Evolutionary conservation across 2,888 invertebrate species (phyloP).

Genomic region (Drosophila borborema): DNA sequence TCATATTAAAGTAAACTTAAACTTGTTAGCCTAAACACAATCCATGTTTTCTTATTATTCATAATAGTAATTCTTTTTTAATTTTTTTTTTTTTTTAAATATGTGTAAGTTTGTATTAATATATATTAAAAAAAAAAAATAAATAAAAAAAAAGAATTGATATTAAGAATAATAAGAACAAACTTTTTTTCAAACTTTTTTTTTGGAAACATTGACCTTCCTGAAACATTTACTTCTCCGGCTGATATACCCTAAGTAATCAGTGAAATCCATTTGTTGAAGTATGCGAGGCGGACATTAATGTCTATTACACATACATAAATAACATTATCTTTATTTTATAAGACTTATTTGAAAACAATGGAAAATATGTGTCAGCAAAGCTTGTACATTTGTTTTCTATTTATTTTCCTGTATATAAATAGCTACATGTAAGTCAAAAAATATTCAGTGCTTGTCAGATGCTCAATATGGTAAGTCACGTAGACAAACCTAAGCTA

Average conservation of each 20-base stretch:
- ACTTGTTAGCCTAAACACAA: too few relatives aligned
- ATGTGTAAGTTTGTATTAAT: too few relatives aligned
- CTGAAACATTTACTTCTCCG: background rate
- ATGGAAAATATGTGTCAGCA: background rate
- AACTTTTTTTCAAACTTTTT: too few relatives aligned
- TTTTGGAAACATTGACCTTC: background rate
- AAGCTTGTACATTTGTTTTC: background rate
- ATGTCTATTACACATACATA: background rate
- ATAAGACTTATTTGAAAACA: background rate
- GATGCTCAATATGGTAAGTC: background rate
- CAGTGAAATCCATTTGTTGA: background rate
- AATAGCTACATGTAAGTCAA: background rate
- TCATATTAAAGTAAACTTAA: too few relatives aligned
- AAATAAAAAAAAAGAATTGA: too few relatives aligned
- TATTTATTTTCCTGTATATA: background rate
- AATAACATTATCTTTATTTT: background rate
- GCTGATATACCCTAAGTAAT: background rate
- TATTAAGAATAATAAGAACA: background rate
- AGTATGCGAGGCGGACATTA: background rate
- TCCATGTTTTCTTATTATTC: too few relatives aligned
- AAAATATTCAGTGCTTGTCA: background rate
- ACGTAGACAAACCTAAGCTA: background rate
- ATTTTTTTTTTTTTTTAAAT: too few relatives aligned
- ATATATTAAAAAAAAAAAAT: too few relatives aligned
- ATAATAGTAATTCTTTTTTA: too few relatives aligned